These are phyloP conservation scores for Cyrtodaria siliqua DNA, from an alignment of 2,888 invertebrate species.

Conservation along the genomic window DNA sequence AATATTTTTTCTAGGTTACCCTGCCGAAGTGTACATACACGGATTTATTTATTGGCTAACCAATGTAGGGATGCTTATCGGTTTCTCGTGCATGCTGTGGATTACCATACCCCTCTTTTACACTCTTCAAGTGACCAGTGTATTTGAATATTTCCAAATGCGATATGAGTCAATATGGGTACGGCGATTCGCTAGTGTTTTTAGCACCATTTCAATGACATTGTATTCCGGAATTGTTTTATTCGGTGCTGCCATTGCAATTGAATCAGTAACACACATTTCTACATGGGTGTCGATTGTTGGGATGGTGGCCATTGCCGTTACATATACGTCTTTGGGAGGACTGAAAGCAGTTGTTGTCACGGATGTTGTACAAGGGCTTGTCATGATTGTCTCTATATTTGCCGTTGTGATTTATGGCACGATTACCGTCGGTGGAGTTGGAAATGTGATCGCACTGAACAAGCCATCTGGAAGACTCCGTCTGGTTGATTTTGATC, in stretches of 20 bases:
- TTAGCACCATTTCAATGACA: constrained; percentile 29
- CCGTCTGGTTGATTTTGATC: constrained; percentile 41
- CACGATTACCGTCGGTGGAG: constrained; percentile 36
- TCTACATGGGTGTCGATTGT: constrained; percentile 24
- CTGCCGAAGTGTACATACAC: constrained; percentile 48
- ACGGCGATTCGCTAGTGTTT: constrained; percentile 26
- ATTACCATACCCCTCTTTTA: constrained; percentile 46
- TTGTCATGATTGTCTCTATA: constrained; percentile 39
- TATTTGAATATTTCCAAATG: constrained; percentile 43
- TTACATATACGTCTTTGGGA: constrained; percentile 42
- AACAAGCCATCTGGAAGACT: constrained; percentile 40
- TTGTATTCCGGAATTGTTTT: constrained; percentile 44
- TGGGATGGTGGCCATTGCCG: constrained; percentile 29
- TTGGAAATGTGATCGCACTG: constrained; percentile 28
- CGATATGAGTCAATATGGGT: constrained; percentile 29
- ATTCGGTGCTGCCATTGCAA: constrained; percentile 43
- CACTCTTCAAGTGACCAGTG: constrained; percentile 49
- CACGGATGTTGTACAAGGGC: constrained; percentile 47
- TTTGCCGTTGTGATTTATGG: constrained; percentile 48
- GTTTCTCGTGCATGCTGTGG: constrained; percentile 36
- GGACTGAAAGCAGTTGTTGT: constrained; percentile 51
- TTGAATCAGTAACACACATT: constrained; percentile 39
- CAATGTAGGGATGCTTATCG: constrained; percentile 27
- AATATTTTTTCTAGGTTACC: constrained; percentile 51
- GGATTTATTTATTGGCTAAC: constrained; percentile 43